Conservation (phyloP, 2,888 invertebrate genomes). For the Euproctis similis region DNA sequence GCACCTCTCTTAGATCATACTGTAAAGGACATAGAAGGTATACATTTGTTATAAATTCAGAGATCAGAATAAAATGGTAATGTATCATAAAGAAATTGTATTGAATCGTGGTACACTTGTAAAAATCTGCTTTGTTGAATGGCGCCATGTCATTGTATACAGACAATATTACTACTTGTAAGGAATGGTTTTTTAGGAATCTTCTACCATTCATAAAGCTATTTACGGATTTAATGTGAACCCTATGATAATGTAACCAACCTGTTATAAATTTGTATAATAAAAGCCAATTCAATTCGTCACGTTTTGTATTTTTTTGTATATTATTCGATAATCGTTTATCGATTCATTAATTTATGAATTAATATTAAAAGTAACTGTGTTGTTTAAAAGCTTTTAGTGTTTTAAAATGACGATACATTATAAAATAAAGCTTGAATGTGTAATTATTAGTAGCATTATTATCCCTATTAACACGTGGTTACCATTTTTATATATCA, state of each 20-base stretch:
- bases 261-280: conserved; percentile 47
- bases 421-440: too few relatives aligned
- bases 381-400: too few relatives aligned
- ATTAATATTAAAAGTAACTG: too few relatives aligned
- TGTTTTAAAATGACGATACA: too few relatives aligned
- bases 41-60: conserved; percentile 36
- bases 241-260: conserved; percentile 57
- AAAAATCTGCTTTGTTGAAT: conserved; percentile 64
- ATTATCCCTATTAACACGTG: too few relatives aligned
- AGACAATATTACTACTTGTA: conserved; percentile 74
- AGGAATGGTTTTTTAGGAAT: conserved; percentile 74
- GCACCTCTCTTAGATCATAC: conserved; percentile 23
- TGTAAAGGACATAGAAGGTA: conserved; percentile 24
- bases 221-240: conserved; percentile 59
- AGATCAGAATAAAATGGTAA: conserved; percentile 54
- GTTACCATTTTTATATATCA: too few relatives aligned
- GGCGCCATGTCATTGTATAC: conserved; percentile 69
- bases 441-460: too few relatives aligned
- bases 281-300: conserved; percentile 35
- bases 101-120: conserved; percentile 75
- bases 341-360: too few relatives aligned
- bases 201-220: conserved; percentile 67
- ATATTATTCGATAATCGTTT: too few relatives aligned
- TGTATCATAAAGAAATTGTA: conserved; percentile 68
- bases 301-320: too few relatives aligned